Conservation (phyloP, 2,113 vertebrate species). For the Cairina moschata region DNA sequence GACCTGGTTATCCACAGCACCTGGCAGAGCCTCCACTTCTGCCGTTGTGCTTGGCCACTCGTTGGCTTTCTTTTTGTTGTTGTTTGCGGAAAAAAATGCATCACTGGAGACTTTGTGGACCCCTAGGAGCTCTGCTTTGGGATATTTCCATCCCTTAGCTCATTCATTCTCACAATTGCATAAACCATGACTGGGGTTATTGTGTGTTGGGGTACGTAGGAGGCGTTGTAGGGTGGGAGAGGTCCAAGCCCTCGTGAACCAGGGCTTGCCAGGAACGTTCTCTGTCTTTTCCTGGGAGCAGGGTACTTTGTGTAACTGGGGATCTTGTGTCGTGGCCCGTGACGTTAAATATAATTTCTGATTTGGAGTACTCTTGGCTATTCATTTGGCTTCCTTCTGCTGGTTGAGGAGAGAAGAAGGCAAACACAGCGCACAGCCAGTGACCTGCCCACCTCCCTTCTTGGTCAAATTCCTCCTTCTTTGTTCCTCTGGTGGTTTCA, state of each 20-base stretch:
- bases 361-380: background rate
- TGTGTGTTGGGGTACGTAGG: background rate
- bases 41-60: background rate
- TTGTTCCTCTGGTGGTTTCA: background rate
- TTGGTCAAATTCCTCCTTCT: background rate
- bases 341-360: background rate
- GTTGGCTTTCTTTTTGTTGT: background rate
- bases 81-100: background rate
- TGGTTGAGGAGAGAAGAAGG: background rate
- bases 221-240: background rate
- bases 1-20: background rate
- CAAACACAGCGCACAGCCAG: background rate
- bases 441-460: background rate
- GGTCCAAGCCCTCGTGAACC: background rate
- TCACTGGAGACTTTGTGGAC: background rate
- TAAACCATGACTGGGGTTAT: fast-evolving
- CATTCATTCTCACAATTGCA: background rate
- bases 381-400: background rate
- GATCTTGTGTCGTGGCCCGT: background rate
- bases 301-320: background rate
- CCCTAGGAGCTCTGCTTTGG: background rate
- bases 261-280: background rate
- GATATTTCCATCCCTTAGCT: background rate
- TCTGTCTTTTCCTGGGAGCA: background rate
- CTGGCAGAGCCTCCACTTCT: background rate